Base-by-base conservation (phyloP, 2,888 invertebrate species). In the Scaptomyza caliginosa region DNA sequence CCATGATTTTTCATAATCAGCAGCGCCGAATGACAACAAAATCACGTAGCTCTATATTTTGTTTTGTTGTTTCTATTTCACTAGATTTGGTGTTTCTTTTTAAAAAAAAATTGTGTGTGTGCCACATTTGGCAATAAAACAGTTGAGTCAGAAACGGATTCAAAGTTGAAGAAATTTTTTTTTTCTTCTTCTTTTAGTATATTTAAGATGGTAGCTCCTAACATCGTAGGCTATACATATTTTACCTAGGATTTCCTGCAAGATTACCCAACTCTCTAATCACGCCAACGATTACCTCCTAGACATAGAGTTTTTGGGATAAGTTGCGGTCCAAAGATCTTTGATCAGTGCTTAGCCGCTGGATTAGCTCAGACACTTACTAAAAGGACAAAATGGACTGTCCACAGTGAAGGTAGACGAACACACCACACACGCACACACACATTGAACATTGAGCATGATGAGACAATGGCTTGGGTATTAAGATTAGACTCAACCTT, bases 1-100 rank as follows among this genome's bases (percentile, higher is more conserved):
- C 81, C 78, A 86, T 81, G 81, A 84, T 84, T 84, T 81, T 83
- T 81, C 84, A 81, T 86, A 81, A 83, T 86, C 80, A 86, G 71
- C 66, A 64, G 57, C 82, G 68, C 49, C 51, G 54, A 79, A 77
- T 71, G 72, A 63, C 81, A 72, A 84, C 72, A 81, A 81, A 75
- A 86, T 86, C 81, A 81, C 81, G 86, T 81, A 76, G 59, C 56
- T 50, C 49, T 51, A 51, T 42, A 52, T 39, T 36, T 60, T 32
- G 26, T 56, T 59, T 38, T 58, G 10, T 46, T 52, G 36, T 65
- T 49, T 51, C 30, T 23, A 38, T 59, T 58, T 59, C 21, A 26
- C 26, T 40, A 13, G 11, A 23, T 39, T 45, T 38, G n/a, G 17
- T n/a, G 36, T 16, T 67, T 39, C 8, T 7, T 23, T 46, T 21